Conservation (phyloP, 2,888 invertebrate genomes). For the Noctua janthina region DNA sequence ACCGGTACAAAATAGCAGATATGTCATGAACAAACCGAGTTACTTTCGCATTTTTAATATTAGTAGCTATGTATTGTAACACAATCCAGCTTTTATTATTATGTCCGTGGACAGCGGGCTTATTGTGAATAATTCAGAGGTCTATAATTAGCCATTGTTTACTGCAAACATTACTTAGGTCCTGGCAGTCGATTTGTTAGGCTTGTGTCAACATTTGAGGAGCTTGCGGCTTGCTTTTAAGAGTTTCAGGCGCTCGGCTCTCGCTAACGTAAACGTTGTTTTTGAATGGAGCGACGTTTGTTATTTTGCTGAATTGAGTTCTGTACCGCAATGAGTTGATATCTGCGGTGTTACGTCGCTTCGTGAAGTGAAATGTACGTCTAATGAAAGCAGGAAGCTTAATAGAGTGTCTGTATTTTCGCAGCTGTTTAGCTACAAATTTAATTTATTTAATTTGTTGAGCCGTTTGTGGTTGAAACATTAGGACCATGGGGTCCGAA, state of each 20-base stretch:
- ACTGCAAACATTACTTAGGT: conserved; percentile 68
- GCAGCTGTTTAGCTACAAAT: conserved; percentile 7
- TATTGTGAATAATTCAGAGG: conserved; percentile 69
- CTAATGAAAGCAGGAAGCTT: conserved; percentile 23
- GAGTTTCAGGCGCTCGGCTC: conserved; percentile 55
- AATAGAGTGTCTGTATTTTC: conserved; percentile 21
- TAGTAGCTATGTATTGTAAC: not conserved
- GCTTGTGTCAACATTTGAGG: conserved; percentile 70
- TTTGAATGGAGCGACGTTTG: conserved; percentile 58
- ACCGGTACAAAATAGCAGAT: not conserved
- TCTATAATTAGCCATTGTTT: conserved; percentile 70
- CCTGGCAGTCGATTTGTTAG: conserved; percentile 69
- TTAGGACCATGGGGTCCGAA: too few relatives aligned
- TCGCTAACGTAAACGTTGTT: conserved; percentile 58
- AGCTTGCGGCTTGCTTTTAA: conserved; percentile 63
- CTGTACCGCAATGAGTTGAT: conserved; percentile 48
- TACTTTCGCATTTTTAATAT: not conserved
- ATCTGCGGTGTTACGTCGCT: conserved; percentile 33
- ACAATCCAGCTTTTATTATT: conserved; percentile 22
- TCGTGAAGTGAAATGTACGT: conserved; percentile 28
- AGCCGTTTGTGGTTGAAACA: too few relatives aligned
- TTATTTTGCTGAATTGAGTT: conserved; percentile 64
- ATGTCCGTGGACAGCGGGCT: not conserved
- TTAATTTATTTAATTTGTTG: not conserved
- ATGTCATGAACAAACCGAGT: not conserved